Evolutionary conservation across 2,888 invertebrate genomes (phyloP).

Genomic region (Dasysyrphus albostriatus): DNA sequence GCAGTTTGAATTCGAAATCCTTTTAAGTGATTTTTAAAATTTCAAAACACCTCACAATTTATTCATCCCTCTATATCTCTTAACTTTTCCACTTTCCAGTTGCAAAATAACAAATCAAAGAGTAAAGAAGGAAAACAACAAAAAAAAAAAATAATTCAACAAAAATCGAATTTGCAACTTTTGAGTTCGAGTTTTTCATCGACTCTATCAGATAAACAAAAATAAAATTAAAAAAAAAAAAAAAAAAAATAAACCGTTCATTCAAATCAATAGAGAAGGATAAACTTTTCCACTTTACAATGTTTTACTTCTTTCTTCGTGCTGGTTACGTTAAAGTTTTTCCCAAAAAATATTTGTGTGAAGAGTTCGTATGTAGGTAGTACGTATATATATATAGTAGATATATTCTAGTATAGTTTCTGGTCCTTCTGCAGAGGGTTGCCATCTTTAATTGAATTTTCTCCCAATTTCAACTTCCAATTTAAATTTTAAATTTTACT

Average conservation of each 20-base stretch:
- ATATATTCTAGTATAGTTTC: background rate
- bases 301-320: constrained; percentile 58
- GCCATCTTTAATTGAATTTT: too few relatives aligned
- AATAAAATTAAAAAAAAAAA: constrained; percentile 17
- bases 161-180: constrained; percentile 70
- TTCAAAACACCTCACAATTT: constrained; percentile 64
- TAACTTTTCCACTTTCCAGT: constrained; percentile 61
- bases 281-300: constrained; percentile 74
- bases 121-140: background rate
- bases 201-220: constrained; percentile 58
- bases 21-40: constrained; percentile 70
- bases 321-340: constrained; percentile 46
- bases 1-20: constrained; percentile 51
- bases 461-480: too few relatives aligned
- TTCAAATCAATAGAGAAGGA: constrained; percentile 70
- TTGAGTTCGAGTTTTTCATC: constrained; percentile 39
- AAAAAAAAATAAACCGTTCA: constrained; percentile 40
- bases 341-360: constrained; percentile 18
- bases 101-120: constrained; percentile 44
- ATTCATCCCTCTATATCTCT: constrained; percentile 49
- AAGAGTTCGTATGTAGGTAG: background rate
- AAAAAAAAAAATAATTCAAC: constrained; percentile 20
- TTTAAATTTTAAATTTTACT: too few relatives aligned
- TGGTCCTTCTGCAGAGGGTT: background rate
- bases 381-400: background rate